Evolutionary conservation across 2,797 vertebrate genomes (phyloP).

Genomic region (Myripristis jacobus): DNA sequence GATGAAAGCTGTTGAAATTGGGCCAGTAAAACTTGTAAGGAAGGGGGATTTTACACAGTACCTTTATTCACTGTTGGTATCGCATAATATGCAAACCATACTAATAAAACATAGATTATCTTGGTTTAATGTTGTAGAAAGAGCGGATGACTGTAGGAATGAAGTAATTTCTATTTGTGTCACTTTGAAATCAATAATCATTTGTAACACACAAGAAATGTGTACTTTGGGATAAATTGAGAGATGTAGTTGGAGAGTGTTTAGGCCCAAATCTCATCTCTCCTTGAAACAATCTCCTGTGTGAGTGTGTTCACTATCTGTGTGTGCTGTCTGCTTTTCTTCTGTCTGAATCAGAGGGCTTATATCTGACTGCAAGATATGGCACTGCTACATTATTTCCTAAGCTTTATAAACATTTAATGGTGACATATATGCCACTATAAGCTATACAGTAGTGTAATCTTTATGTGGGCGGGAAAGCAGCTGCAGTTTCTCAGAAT

Average conservation of each 20-base stretch:
- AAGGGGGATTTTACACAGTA: slow-evolving; percentile 3
- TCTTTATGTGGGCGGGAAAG: slow-evolving; percentile 15
- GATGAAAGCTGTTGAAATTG: slow-evolving; percentile 10
- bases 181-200: slow-evolving; percentile 23
- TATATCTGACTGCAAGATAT: slow-evolving; percentile 9
- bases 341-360: slow-evolving; percentile 18
- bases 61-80: slow-evolving; percentile 3
- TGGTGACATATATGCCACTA: background rate
- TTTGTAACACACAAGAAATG: slow-evolving; percentile 36
- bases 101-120: background rate
- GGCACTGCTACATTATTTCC: slow-evolving; percentile 5
- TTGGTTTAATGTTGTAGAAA: background rate
- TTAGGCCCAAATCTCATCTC: slow-evolving; percentile 23
- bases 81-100: slow-evolving; percentile 7
- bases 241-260: slow-evolving; percentile 2
- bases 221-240: slow-evolving; percentile 41
- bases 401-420: slow-evolving; percentile 42
- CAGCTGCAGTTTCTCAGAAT: background rate
- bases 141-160: background rate
- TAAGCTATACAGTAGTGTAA: background rate
- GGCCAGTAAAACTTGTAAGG: slow-evolving; percentile 24
- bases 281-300: slow-evolving; percentile 36
- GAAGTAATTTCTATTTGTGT: slow-evolving; percentile 27
- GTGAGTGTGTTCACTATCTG: background rate
- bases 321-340: slow-evolving; percentile 30